These are phyloP conservation scores for Panulirus ornatus DNA, from an alignment of 1,140 invertebrate genomes.

Conservation along the genomic window DNA sequence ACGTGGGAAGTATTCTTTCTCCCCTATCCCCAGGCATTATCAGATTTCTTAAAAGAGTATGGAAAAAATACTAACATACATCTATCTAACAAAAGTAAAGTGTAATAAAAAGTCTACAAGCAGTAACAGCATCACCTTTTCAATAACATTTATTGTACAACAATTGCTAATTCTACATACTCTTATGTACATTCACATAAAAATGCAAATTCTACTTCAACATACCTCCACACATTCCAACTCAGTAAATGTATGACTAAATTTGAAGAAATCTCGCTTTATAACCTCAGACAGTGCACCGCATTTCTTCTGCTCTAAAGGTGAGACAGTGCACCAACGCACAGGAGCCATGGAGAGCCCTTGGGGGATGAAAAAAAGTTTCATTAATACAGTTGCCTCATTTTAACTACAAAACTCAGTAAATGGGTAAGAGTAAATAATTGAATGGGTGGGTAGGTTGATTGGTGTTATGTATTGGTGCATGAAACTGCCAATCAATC, in stretches of 20 bases:
- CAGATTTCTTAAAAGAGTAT: too few species aligned
- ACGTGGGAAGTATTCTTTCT: too few species aligned
- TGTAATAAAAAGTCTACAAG: too few species aligned
- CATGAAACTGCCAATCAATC: too few species aligned
- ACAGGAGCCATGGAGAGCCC: constrained; percentile 43
- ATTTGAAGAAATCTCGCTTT: constrained; percentile 82
- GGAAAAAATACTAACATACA: too few species aligned
- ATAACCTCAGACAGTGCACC: constrained; percentile 84
- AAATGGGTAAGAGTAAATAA: background rate
- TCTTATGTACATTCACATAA: background rate
- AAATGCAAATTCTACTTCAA: background rate
- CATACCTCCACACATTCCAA: constrained; percentile 69
- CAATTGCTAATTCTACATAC: background rate
- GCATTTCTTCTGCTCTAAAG: constrained; percentile 88
- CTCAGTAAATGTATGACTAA: constrained; percentile 79
- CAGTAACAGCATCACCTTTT: too few species aligned
- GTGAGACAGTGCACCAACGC: constrained; percentile 88
- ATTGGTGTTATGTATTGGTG: background rate
- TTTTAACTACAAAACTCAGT: background rate
- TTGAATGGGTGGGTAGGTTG: background rate
- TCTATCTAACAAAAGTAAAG: too few species aligned
- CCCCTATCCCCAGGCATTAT: too few species aligned
- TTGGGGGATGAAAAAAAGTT: background rate
- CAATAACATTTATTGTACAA: background rate
- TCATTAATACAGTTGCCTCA: background rate